phyloP scores from a whole-genome alignment of 2,113 vertebrate genomes.

The Oreochromis niloticus region DNA sequence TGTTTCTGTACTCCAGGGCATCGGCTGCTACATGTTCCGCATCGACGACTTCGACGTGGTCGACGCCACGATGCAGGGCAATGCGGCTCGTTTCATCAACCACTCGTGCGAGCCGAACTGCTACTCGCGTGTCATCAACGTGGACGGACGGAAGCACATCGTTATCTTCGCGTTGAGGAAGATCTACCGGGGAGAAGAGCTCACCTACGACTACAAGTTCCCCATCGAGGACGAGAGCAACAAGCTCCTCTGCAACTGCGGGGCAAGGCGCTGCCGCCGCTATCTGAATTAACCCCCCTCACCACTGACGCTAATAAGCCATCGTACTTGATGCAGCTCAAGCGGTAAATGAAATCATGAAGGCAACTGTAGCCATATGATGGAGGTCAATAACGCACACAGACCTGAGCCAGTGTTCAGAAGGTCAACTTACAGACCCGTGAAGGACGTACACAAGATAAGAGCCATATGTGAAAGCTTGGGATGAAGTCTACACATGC shows the following conservation, averaged over 20 bases:
- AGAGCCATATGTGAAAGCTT: slow-evolving; percentile 22
- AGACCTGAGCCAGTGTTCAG: neutral
- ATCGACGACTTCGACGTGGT: slow-evolving; percentile 92
- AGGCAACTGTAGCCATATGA: neutral
- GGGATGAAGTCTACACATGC: neutral
- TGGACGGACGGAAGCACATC: slow-evolving; percentile 90
- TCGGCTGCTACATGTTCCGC: slow-evolving; percentile 94
- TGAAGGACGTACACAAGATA: neutral
- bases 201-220: slow-evolving; percentile 94
- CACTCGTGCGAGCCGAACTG: slow-evolving; percentile 93
- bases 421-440: neutral
- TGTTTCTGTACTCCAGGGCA: slow-evolving; percentile 69
- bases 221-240: slow-evolving; percentile 86
- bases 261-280: slow-evolving; percentile 80
- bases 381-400: neutral
- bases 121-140: slow-evolving; percentile 88
- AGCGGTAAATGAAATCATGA: neutral
- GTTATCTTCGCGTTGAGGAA: slow-evolving; percentile 88
- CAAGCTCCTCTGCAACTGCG: slow-evolving; percentile 89
- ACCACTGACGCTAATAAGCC: neutral
- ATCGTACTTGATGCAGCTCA: slow-evolving; percentile 2
- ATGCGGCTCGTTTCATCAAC: slow-evolving; percentile 90
- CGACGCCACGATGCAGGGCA: slow-evolving; percentile 90
- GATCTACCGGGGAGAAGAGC: slow-evolving; percentile 88
- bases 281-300: slow-evolving; percentile 78